Conservation (phyloP, 2,113 vertebrate species). For the Nyctereutes procyonoides region DNA sequence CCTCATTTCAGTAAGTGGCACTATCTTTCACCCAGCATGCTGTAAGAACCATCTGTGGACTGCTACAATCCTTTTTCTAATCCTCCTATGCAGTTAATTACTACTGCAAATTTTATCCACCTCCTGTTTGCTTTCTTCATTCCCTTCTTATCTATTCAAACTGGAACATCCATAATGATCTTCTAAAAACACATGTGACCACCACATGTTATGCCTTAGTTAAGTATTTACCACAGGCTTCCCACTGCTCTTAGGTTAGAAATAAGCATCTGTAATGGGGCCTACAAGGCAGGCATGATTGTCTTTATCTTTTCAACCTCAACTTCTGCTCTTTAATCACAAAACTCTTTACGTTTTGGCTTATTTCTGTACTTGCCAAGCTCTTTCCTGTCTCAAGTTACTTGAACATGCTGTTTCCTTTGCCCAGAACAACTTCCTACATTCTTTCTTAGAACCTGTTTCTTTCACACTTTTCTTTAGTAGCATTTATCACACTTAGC, state of each 20-base stretch:
- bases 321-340: neutral
- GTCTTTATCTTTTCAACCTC: neutral
- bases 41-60: neutral
- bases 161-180: neutral
- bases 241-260: neutral
- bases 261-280: neutral
- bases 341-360: neutral
- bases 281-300: neutral
- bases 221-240: neutral
- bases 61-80: neutral
- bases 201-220: neutral
- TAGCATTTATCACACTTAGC: neutral
- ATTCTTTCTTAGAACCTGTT: neutral
- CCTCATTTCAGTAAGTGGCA: neutral
- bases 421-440: neutral
- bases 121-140: neutral
- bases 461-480: constrained; percentile 15
- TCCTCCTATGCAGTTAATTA: neutral
- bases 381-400: neutral
- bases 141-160: neutral
- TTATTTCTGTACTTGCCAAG: neutral
- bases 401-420: neutral
- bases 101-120: neutral
- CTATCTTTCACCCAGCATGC: neutral
- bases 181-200: constrained; percentile 12